Conservation (phyloP, 1,140 invertebrate species). For the Rhysida immarginata region DNA sequence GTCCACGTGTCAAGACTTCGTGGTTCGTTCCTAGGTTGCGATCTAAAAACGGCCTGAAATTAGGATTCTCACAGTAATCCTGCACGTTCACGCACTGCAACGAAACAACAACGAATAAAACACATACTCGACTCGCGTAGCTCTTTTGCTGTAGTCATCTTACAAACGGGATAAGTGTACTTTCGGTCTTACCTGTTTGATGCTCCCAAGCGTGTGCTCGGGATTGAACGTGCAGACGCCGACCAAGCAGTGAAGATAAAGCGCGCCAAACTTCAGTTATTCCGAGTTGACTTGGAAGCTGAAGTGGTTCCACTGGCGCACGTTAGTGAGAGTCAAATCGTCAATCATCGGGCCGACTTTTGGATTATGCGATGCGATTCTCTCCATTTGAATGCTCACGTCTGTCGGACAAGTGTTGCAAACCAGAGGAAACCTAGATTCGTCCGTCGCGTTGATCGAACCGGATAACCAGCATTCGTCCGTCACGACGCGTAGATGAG, state of each 20-base stretch:
- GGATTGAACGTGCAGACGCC: conserved; percentile 21
- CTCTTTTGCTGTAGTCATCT: no score
- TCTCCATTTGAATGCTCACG: conserved; percentile 16
- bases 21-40: conserved; percentile 21
- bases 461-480: conserved; percentile 24
- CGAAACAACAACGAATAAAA: no score
- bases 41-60: conserved; percentile 20
- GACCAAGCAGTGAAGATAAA: conserved; percentile 22
- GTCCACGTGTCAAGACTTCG: conserved; percentile 21
- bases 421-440: not conserved
- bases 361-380: no score
- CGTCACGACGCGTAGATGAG: conserved; percentile 19
- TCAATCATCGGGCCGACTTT: not conserved
- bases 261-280: conserved; percentile 14
- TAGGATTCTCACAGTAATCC: conserved; percentile 20
- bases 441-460: conserved; percentile 10
- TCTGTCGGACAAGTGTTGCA: conserved; percentile 21
- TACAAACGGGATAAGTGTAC: no score
- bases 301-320: conserved; percentile 13
- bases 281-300: conserved; percentile 20
- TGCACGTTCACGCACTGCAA: conserved; percentile 22
- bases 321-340: not conserved
- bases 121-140: no score
- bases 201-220: not conserved
- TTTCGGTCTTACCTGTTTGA: conserved; percentile 15